Percentiles rank a stretch among this genome's conserved stretches.
phyloP scores from a whole-genome alignment of 2,888 invertebrate species.

The Melanchra persicariae region DNA sequence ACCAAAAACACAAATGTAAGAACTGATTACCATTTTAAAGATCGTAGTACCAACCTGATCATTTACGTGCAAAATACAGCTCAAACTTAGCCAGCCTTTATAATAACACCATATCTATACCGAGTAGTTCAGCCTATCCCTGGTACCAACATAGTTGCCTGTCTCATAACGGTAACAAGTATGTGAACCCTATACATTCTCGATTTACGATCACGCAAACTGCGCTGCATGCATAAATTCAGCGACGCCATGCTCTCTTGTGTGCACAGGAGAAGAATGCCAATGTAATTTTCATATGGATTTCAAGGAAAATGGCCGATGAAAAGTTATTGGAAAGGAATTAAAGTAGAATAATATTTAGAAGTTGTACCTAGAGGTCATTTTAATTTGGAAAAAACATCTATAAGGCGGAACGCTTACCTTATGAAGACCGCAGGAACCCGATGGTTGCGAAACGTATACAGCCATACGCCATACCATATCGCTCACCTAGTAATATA shows the following conservation, averaged over 20 bases:
- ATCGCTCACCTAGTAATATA: no score
- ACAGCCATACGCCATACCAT: no score
- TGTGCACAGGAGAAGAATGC: slow-evolving; percentile 12
- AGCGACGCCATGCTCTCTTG: not conserved
- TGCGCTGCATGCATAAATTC: slow-evolving; percentile 34
- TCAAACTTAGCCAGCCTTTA: no score
- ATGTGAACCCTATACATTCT: slow-evolving; percentile 12
- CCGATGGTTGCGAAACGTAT: no score
- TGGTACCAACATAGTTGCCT: slow-evolving; percentile 22
- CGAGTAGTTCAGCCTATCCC: not conserved
- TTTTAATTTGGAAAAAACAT: no score
- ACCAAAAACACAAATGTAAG: no score
- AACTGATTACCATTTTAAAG: no score
- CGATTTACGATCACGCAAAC: slow-evolving; percentile 44
- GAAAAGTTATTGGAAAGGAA: not conserved
- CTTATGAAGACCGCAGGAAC: no score
- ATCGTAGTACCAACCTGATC: no score
- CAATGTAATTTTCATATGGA: slow-evolving; percentile 19
- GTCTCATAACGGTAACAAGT: slow-evolving; percentile 15
- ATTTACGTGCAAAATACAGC: no score
- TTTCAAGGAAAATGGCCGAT: slow-evolving; percentile 5
- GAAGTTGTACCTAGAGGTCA: no score
- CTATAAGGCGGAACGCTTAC: no score
- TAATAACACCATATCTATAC: not conserved
- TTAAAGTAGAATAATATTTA: not conserved